Evolutionary conservation across 2,113 vertebrate species (phyloP).

Genomic region (Tetraodon nigroviridis): DNA sequence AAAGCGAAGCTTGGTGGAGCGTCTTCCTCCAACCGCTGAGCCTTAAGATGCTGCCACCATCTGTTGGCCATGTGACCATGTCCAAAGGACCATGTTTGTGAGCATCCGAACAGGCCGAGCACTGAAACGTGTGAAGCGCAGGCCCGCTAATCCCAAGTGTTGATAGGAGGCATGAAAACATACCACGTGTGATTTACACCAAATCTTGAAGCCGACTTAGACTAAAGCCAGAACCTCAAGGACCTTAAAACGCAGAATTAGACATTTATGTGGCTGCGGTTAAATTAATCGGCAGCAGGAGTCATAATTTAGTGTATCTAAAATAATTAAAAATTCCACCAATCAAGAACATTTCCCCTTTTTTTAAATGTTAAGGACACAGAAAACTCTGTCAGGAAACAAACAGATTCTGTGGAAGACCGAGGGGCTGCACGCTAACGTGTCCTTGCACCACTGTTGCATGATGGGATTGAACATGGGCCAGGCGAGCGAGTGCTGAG

Average conservation of each 20-base stretch:
- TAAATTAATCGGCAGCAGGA: no score
- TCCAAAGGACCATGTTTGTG: conserved; percentile 68
- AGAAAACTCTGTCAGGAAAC: background rate
- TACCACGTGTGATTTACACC: conserved; percentile 53
- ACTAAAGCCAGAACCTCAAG: conserved; percentile 34
- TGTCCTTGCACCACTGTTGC: conserved; percentile 37
- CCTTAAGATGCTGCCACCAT: conserved; percentile 68
- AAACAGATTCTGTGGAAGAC: conserved; percentile 6
- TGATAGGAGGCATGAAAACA: conserved; percentile 68
- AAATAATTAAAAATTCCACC: background rate
- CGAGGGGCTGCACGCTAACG: conserved; percentile 27
- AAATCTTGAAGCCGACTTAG: conserved; percentile 35
- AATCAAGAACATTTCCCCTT: background rate
- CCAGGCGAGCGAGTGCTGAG: conserved; percentile 32
- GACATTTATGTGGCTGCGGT: background rate
- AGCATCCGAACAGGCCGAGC: conserved; percentile 63
- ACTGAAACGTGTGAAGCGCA: conserved; percentile 69
- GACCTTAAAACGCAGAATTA: conserved; percentile 16
- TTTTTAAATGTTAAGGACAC: background rate
- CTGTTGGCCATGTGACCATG: conserved; percentile 62
- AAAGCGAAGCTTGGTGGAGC: conserved; percentile 18
- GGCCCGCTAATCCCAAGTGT: conserved; percentile 65
- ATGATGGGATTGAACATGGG: conserved; percentile 47
- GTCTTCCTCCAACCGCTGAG: conserved; percentile 40
- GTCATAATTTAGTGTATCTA: background rate